Base-by-base conservation (phyloP, 2,113 vertebrate species). In the Rhagologus leucostigma region DNA sequence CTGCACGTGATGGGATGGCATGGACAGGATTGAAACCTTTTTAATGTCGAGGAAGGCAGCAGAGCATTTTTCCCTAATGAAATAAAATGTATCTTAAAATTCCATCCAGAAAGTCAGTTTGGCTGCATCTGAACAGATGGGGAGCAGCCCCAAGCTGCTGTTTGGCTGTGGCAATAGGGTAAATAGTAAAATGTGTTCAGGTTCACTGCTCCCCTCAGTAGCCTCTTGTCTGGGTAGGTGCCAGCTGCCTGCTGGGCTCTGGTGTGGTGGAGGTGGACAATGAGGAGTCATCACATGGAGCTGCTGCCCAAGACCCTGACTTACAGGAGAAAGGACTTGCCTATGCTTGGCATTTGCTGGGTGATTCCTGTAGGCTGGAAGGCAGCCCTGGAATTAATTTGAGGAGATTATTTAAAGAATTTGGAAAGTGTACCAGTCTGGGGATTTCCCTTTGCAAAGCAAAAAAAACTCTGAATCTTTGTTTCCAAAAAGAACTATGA, bases 281-380 rank as follows among this genome's bases (percentile, higher is more conserved):
- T 3, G 15, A 90, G 10, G 6, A 73, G 27, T 16, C 47, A 23
- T 42, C 4, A 0, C 4, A 4, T 7, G 30, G 53, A 46, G 49
- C 63, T 0, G 0, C 53, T 84, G 33, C 44, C 39, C 0, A 3
- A 62, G 21, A 32, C 1, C 2, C 26, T 8, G 13, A 3, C 56
- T 64, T 70, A 35, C 2, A 27, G 50, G 53, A 56, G n/a, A 30
- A 63, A 65, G 24, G 47, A 33, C 3, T 3, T 52, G 20, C 55
- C 50, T 76, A 1, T 57, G 37, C 79, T 83, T 85, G 49, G 59
- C 35, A 16, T 81, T 90, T 88, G 64, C 35, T 89, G 68, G 15
- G 42, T 90, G 39, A 47, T 32, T 86, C n/a, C 60, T 59, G 19
- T 39, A 83, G 44, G 14, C 62, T 95, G 74, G 44, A 55, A 84